A percentile compares a stretch with the other conserved stretches of the same genome.
Evolutionary conservation across 1,140 invertebrate genomes (phyloP).

Genomic region (Saccostrea echinata): DNA sequence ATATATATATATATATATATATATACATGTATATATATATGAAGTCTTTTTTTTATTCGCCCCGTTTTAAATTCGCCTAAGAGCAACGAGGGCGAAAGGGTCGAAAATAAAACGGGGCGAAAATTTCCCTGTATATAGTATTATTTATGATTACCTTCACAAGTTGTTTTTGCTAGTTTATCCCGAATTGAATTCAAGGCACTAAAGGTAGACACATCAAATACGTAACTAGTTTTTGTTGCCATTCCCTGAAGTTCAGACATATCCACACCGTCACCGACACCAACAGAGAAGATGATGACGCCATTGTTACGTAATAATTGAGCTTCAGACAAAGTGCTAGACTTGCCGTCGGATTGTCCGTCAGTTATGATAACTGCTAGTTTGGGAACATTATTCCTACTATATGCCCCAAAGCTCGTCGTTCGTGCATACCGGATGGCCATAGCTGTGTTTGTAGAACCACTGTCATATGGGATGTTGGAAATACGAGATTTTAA

Average conservation of each 20-base stretch:
- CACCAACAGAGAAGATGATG: slow-evolving; percentile 67
- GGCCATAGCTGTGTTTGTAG: slow-evolving; percentile 65
- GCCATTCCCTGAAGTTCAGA: slow-evolving; percentile 64
- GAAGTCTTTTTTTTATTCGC: too few species aligned
- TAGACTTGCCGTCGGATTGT: slow-evolving; percentile 59
- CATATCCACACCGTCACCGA: slow-evolving; percentile 60
- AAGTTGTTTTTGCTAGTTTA: not conserved
- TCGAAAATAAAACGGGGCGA: too few species aligned
- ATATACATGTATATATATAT: too few species aligned
- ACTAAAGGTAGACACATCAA: not conserved
- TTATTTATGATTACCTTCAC: not conserved
- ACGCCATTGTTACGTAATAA: slow-evolving; percentile 53
- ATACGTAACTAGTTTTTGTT: slow-evolving; percentile 55
- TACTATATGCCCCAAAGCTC: slow-evolving; percentile 59
- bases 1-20: too few species aligned
- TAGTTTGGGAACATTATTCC: slow-evolving; percentile 62
- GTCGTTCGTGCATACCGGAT: slow-evolving; percentile 58
- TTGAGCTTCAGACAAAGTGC: slow-evolving; percentile 61
- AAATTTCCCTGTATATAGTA: too few species aligned
- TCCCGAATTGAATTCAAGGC: not conserved
- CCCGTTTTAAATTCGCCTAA: too few species aligned
- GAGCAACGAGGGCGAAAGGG: too few species aligned
- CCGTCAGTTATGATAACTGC: slow-evolving; percentile 72
- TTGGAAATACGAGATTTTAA: slow-evolving; percentile 60
- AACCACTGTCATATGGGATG: slow-evolving; percentile 60